Evolutionary conservation across 1,140 invertebrate genomes (phyloP).

Genomic region (Littorina saxatilis): DNA sequence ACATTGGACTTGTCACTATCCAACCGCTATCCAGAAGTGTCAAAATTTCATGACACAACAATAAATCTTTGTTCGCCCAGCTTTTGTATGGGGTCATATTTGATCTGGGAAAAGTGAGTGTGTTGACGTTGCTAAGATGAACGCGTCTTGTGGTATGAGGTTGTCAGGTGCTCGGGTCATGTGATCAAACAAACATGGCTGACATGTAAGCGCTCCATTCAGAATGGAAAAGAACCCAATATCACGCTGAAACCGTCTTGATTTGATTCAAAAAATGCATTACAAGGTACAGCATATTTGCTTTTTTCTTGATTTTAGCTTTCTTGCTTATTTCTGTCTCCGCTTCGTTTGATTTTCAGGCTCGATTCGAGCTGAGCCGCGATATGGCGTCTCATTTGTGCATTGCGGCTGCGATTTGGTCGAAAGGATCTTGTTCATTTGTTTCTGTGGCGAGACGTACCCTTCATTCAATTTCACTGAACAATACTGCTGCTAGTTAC

Average conservation of each 20-base stretch:
- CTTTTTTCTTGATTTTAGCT: background rate
- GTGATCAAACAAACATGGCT: slow-evolving; percentile 64
- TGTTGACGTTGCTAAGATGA: slow-evolving; percentile 49
- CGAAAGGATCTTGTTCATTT: no score
- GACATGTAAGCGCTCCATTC: slow-evolving; percentile 31
- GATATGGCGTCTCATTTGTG: background rate
- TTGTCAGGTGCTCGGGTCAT: slow-evolving; percentile 55
- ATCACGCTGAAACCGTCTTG: background rate
- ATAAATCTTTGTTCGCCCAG: no score
- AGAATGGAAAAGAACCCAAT: slow-evolving; percentile 36
- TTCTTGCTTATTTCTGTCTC: background rate
- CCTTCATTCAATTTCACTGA: no score
- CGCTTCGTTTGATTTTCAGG: background rate
- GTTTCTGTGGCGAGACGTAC: no score
- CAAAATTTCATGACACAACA: no score
- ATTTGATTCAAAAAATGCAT: background rate
- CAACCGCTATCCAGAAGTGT: no score
- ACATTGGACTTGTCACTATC: no score
- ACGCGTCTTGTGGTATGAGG: slow-evolving; percentile 47
- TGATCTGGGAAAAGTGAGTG: slow-evolving; percentile 16
- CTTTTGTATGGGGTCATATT: no score
- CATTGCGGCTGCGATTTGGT: no score
- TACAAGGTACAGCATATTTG: slow-evolving; percentile 3
- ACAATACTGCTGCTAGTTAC: no score
- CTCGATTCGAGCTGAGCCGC: background rate